These are phyloP conservation scores for Lysandra coridon DNA, from an alignment of 2,888 invertebrate genomes.

Conservation along the genomic window DNA sequence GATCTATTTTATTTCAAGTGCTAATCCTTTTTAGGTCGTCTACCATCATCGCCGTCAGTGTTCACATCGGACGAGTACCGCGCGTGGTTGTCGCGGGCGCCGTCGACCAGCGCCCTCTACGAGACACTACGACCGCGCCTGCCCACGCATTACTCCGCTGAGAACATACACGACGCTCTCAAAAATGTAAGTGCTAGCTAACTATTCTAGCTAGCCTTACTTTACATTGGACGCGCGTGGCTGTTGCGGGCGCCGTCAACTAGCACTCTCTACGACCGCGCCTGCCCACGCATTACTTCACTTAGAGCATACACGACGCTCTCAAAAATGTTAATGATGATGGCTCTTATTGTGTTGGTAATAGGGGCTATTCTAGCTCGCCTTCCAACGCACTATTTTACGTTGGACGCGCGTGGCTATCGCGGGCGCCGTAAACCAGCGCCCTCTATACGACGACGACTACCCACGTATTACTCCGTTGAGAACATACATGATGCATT, in stretches of 20 bases:
- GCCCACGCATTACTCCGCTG: conserved; percentile 90
- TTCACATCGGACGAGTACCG: conserved; percentile 96
- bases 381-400: too few species aligned
- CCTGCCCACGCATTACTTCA: conserved; percentile 89
- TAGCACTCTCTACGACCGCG: conserved; percentile 95
- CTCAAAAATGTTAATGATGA: conserved; percentile 80
- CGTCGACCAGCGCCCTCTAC: conserved; percentile 95
- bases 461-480: too few species aligned
- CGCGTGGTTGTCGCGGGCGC: conserved; percentile 94
- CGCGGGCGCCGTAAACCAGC: too few species aligned
- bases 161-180: conserved; percentile 92
- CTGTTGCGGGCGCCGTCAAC: conserved; percentile 93
- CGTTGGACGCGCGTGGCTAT: too few species aligned
- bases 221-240: conserved; percentile 97
- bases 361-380: too few species aligned
- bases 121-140: conserved; percentile 92
- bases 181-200: conserved; percentile 82
- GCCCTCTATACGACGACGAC: too few species aligned
- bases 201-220: too few species aligned
- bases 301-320: conserved; percentile 94
- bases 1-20: not conserved
- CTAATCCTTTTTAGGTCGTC: conserved; percentile 55
- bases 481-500: too few species aligned
- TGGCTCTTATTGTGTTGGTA: too few species aligned
- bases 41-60: conserved; percentile 79